These are phyloP conservation scores for Antheraea assamensis DNA, from an alignment of 2,888 invertebrate species.

Conservation along the genomic window DNA sequence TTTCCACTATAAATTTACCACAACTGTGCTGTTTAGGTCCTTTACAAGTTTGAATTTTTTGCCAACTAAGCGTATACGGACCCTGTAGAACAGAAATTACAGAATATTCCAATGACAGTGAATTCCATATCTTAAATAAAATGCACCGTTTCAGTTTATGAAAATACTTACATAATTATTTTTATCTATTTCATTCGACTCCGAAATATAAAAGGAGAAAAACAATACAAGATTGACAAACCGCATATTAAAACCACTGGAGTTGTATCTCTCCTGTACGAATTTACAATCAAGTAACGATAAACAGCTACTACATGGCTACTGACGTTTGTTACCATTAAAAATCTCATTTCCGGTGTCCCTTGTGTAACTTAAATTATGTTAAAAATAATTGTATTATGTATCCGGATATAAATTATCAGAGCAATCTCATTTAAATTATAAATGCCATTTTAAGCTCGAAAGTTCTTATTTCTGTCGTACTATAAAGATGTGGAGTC, in stretches of 20 bases:
- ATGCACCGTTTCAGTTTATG: not conserved
- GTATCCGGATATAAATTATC: conserved; percentile 37
- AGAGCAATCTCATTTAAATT: conserved; percentile 32
- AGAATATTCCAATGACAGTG: not conserved
- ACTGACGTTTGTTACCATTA: conserved; percentile 37
- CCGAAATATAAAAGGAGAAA: conserved; percentile 34
- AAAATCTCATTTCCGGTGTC: conserved; percentile 55
- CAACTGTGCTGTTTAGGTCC: conserved; percentile 65
- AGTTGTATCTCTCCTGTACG: not conserved
- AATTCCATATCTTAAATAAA: no score
- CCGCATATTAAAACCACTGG: conserved; percentile 11
- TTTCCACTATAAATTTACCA: conserved; percentile 49
- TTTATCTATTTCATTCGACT: conserved; percentile 39
- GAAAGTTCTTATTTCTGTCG: no score
- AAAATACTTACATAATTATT: conserved; percentile 51
- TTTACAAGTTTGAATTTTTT: conserved; percentile 57
- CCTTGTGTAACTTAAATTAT: conserved; percentile 17
- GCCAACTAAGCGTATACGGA: conserved; percentile 54
- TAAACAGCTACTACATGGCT: not conserved
- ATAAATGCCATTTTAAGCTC: conserved; percentile 30
- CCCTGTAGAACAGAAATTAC: conserved; percentile 50
- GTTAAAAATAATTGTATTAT: conserved; percentile 34
- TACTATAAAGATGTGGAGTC: no score
- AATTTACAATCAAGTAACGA: not conserved
- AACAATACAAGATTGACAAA: conserved; percentile 34